Evolutionary conservation across 2,113 vertebrate species (phyloP).

Genomic region (Crotalus viridis): DNA sequence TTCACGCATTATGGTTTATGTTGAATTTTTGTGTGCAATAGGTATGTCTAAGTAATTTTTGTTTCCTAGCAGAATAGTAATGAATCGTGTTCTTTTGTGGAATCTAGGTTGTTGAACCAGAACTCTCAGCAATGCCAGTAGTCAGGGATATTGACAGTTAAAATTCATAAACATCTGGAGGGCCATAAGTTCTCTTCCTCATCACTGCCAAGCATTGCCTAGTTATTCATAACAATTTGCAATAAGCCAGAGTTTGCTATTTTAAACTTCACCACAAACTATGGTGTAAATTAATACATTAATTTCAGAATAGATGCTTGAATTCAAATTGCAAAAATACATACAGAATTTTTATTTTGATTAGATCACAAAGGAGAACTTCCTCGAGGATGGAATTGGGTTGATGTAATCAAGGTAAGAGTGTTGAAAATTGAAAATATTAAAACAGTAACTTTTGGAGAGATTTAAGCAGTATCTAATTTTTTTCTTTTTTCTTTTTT

Average conservation of each 20-base stretch:
- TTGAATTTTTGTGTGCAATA: not conserved
- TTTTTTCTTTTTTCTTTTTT: slow-evolving; percentile 8
- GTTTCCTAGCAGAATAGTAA: not conserved
- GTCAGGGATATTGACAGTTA: not conserved
- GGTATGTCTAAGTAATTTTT: not conserved
- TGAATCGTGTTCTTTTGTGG: not conserved
- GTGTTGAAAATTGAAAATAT: not conserved
- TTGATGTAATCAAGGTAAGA: slow-evolving; percentile 93
- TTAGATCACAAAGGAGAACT: slow-evolving; percentile 90
- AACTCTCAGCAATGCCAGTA: not conserved
- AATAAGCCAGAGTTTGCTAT: not conserved
- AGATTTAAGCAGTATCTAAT: not conserved
- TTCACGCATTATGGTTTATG: not conserved
- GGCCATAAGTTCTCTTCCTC: not conserved
- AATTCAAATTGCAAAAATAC: not conserved
- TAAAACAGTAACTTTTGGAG: not conserved
- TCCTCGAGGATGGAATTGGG: slow-evolving; percentile 97
- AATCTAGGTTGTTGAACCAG: not conserved
- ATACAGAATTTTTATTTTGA: not conserved
- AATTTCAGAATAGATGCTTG: not conserved
- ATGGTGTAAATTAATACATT: not conserved
- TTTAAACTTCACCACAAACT: not conserved
- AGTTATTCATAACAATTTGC: not conserved
- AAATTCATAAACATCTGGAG: not conserved
- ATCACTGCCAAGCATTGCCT: not conserved